Evolutionary conservation across 1,140 invertebrate species (phyloP).

Genomic region (Pseudomyrmex sp.): DNA sequence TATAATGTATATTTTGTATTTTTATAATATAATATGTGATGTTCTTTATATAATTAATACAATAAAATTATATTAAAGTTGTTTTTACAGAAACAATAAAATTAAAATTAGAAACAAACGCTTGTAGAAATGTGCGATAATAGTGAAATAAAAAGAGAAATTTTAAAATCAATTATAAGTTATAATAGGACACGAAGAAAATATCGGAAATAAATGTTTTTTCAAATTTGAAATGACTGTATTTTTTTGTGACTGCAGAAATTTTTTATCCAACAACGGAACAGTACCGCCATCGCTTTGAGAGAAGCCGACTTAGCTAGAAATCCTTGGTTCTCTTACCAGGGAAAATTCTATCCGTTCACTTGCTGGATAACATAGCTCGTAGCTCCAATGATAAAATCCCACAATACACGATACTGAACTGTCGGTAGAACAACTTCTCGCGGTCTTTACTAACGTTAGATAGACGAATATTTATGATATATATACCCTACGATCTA

Average conservation of each 20-base stretch:
- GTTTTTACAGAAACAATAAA: too few relatives aligned
- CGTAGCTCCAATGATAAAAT: slow-evolving; percentile 33
- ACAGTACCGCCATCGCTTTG: slow-evolving; percentile 48
- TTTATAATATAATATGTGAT: too few relatives aligned
- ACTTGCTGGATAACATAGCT: slow-evolving; percentile 37
- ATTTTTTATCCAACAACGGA: neutral
- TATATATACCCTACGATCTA: neutral
- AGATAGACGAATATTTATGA: neutral
- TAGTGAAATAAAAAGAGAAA: too few relatives aligned
- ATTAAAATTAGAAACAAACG: too few relatives aligned
- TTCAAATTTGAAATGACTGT: too few relatives aligned
- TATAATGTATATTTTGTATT: too few relatives aligned
- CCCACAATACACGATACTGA: neutral
- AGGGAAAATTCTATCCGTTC: neutral
- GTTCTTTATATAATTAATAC: too few relatives aligned
- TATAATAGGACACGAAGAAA: too few relatives aligned
- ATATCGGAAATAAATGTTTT: too few relatives aligned
- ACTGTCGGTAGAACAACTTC: slow-evolving; percentile 7
- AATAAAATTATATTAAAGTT: too few relatives aligned
- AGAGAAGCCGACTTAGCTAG: neutral
- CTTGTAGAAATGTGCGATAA: too few relatives aligned
- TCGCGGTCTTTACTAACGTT: neutral
- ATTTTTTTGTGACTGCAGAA: neutral
- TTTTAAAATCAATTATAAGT: too few relatives aligned
- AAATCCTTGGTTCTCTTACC: slow-evolving; percentile 23